Evolutionary conservation across 2,113 vertebrate species (phyloP).

Genomic region (Cromileptes altivelis): DNA sequence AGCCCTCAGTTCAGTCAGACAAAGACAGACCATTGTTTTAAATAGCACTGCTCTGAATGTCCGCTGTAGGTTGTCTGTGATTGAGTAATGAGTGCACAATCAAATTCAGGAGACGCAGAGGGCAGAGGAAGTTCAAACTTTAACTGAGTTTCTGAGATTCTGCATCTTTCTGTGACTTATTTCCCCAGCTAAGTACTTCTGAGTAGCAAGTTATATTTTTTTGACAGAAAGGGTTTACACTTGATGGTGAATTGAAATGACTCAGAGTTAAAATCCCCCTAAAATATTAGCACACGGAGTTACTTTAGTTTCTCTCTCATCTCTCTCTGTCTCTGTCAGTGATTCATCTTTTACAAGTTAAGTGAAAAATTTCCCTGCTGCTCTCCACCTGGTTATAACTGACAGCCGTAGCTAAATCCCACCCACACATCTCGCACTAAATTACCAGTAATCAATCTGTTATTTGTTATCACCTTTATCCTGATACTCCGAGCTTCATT

Average conservation of each 20-base stretch:
- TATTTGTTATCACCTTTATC: slow-evolving; percentile 50
- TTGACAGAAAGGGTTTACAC: slow-evolving; percentile 55
- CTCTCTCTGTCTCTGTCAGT: slow-evolving; percentile 60
- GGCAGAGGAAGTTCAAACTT: slow-evolving; percentile 69
- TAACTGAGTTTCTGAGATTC: slow-evolving; percentile 55
- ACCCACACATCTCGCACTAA: slow-evolving; percentile 61
- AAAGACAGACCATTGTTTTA: slow-evolving; percentile 66
- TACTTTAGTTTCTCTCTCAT: slow-evolving; percentile 63
- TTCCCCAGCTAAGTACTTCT: slow-evolving; percentile 20
- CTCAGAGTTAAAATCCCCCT: slow-evolving; percentile 68
- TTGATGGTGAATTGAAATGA: slow-evolving; percentile 60
- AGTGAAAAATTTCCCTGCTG: slow-evolving; percentile 64
- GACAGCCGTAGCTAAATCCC: slow-evolving; percentile 66
- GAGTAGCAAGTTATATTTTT: slow-evolving; percentile 53
- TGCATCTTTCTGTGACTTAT: slow-evolving; percentile 30
- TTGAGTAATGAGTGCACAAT: slow-evolving; percentile 71
- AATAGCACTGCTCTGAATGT: slow-evolving; percentile 42
- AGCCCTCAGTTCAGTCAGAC: slow-evolving; percentile 43
- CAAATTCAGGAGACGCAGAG: slow-evolving; percentile 55
- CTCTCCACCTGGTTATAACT: slow-evolving; percentile 67
- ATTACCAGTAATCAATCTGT: slow-evolving; percentile 65
- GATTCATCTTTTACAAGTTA: slow-evolving; percentile 70
- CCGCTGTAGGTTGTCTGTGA: slow-evolving; percentile 39
- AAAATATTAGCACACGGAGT: slow-evolving; percentile 53
- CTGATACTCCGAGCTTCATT: slow-evolving; percentile 27